Evolutionary conservation across 2,113 vertebrate species (phyloP), one percentile per base, ranked within the genome.

Genomic region (Paradisaea rubra): DNA sequence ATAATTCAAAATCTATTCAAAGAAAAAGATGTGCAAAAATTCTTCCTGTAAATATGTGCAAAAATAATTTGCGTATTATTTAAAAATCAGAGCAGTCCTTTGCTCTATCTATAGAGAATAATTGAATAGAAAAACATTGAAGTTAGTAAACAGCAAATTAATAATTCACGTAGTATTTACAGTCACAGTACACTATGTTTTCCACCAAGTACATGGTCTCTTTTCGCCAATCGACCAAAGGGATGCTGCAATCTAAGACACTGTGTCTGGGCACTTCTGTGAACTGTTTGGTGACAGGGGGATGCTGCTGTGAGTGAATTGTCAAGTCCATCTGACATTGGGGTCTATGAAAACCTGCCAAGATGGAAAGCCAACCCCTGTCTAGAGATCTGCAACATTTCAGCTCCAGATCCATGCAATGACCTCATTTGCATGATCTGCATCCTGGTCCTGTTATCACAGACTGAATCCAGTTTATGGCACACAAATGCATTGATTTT

Each of bases 1-100:
- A 95, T 94, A 94, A 95, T 78, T 95, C 92, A 88, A 93, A 91
- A 95, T 91, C 93, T 94, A 81, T 86, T 91, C 60, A 91, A 88
- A 68, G 79, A 78, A 86, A 87, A 91, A 95, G 24, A 94, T 63
- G 81, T 80, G 52, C 82, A 91, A 95, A 88, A 88, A 52, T 73
- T 69, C 66, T 87, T 92, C 78, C 73, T 91, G 89, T 93, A 95
- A 95, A 93, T 91, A 89, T 64, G 71, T 86, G 90, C 45, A 92
- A 93, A 96, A 93, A 70, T 66, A 89, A 91, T 95, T 59, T 82
- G 65, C 20, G 11, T 86, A 85, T 95, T 95, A 91, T 95, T 95
- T 95, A 93, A 96, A 91, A 91, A 94, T 78, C 79, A 78, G 68
- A 88, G 63, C 31, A 41, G 72, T 80, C 79, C 74, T 80, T 93